Evolutionary conservation across 2,113 vertebrate genomes (phyloP).

Genomic region (Manacus vitellinus): DNA sequence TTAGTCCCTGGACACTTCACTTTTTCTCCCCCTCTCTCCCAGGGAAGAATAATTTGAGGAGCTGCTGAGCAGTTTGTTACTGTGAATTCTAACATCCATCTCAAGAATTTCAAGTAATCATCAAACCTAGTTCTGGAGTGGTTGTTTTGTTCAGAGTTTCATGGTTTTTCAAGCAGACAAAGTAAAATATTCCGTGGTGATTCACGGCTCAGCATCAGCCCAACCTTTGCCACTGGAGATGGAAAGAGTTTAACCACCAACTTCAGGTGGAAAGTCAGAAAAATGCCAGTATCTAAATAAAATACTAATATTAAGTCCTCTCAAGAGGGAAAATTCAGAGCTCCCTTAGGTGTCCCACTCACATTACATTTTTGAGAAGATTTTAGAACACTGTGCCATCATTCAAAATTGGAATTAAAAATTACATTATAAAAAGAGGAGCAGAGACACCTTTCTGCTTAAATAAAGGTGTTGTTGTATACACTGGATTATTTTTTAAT

Average conservation of each 20-base stretch:
- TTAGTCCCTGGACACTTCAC: slow-evolving; percentile 57
- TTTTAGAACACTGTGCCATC: neutral
- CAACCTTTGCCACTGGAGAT: neutral
- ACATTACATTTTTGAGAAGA: neutral
- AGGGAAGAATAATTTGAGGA: slow-evolving; percentile 57
- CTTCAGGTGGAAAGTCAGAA: neutral
- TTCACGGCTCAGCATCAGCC: neutral
- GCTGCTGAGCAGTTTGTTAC: slow-evolving; percentile 26
- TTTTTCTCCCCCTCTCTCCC: neutral
- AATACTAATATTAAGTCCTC: neutral
- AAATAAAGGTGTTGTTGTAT: neutral
- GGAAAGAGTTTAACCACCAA: neutral
- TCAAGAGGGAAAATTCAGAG: neutral
- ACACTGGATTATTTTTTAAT: neutral
- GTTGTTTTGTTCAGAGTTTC: neutral
- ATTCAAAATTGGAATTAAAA: neutral
- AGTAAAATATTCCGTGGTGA: neutral
- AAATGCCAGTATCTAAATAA: neutral
- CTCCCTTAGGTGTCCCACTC: neutral
- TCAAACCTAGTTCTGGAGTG: neutral
- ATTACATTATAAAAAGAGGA: neutral
- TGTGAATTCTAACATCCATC: slow-evolving; percentile 24
- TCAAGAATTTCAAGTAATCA: slow-evolving; percentile 9
- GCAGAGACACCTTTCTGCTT: neutral
- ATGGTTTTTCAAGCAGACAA: neutral